Base-by-base conservation (phyloP, 2,888 invertebrate genomes). In the Hedya salicella region DNA sequence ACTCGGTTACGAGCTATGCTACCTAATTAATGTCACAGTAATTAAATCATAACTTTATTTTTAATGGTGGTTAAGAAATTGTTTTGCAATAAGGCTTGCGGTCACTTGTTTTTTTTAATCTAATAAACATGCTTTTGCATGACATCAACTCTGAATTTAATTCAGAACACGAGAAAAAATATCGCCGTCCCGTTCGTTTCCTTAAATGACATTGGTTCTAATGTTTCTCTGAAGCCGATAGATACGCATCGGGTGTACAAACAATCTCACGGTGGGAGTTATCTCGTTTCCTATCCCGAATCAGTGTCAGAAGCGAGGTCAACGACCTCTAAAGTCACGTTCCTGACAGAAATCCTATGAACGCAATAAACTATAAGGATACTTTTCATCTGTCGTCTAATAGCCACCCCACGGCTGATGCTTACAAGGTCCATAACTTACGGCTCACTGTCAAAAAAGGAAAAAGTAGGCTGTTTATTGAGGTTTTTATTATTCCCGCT, bases 311-410 rank as follows among this genome's bases (percentile, higher is more conserved):
- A 84, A 85, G 87, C 84, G 71, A 73, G 88, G 85, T 89, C 83
- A 77, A 78, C 73, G 80, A 83, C 81, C 88, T 76, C 74, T 73
- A 78, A 82, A 85, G 85, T 84, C 86, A 87, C 85, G 86, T 80
- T 86, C 86, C 77, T 79, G 70, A 80, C 76, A 85, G 86, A 87
- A 85, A 75, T 75, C 74, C 71, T 73, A 46, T 39, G 52, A 59
- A 74, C 71, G 81, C 78, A 85, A 88, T 89, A 89, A 88, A 88
- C 77, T 85, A 88, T 86, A 83, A 78, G 80, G 80, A 84, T 83
- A 84, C 82, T 74, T 80, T 81, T 86, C 87, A 86, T 89, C 86
- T 88, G 86, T 89, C 89, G 86, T 88, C 86, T 85, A 83, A 83
- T 84, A 84, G 79, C 81, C 82, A 84, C 83, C 84, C 80, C 71